A percentile compares a stretch with the other conserved stretches of the same genome.
Conservation (phyloP, 2,113 vertebrate genomes). For the Gobio gobio region DNA sequence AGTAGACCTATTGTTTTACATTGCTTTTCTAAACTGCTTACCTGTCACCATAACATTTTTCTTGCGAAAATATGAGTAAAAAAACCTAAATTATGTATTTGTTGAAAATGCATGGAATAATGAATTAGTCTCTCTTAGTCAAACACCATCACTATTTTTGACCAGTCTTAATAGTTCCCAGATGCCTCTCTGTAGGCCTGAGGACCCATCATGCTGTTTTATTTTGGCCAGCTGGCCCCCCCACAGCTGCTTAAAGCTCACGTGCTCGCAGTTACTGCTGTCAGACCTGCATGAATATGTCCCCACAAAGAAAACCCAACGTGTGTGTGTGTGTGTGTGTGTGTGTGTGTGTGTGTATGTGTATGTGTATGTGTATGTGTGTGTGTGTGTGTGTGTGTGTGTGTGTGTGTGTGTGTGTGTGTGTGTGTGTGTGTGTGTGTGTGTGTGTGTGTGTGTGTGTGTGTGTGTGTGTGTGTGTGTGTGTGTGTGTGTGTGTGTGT, state of each 20-base stretch:
- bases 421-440: neutral
- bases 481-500: neutral
- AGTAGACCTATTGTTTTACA: neutral
- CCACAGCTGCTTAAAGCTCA: neutral
- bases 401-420: conserved; percentile 4
- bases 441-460: neutral
- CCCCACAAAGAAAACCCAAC: no score
- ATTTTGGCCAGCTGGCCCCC: neutral
- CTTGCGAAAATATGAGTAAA: no score
- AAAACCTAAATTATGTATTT: neutral
- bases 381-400: neutral
- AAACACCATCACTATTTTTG: conserved; percentile 17
- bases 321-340: neutral
- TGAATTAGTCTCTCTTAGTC: neutral
- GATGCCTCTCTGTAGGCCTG: conserved; percentile 18
- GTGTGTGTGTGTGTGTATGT: neutral
- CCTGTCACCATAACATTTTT: neutral
- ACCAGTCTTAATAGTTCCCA: conserved; percentile 16
- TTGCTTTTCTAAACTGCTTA: neutral
- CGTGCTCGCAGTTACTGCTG: neutral
- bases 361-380: neutral
- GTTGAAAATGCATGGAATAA: neutral
- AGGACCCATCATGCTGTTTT: neutral
- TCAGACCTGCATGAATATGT: neutral
- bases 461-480: neutral